Conservation (phyloP, 2,797 vertebrate genomes). For the Pelobates cultripes region DNA sequence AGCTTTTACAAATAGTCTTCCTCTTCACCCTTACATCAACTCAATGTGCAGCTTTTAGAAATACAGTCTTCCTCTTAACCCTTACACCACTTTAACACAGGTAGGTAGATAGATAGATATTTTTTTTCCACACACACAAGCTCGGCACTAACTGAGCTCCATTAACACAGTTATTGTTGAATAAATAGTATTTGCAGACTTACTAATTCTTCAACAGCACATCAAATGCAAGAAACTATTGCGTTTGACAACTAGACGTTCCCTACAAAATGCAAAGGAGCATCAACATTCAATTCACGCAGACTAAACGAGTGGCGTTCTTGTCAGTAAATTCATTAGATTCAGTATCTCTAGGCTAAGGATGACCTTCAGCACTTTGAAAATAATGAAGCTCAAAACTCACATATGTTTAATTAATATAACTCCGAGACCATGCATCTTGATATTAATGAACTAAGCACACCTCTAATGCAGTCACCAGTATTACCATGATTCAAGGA, state of each 20-base stretch:
- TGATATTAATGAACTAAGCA: neutral
- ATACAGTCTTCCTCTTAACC: too few relatives aligned
- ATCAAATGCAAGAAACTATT: slow-evolving; percentile 9
- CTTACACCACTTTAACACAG: too few relatives aligned
- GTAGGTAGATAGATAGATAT: too few relatives aligned
- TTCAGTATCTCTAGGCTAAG: slow-evolving; percentile 24
- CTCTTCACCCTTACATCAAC: too few relatives aligned
- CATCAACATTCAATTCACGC: slow-evolving; percentile 24
- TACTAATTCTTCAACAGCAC: slow-evolving; percentile 42
- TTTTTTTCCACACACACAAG: too few relatives aligned
- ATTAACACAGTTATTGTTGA: slow-evolving; percentile 49
- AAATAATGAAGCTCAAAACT: slow-evolving; percentile 5
- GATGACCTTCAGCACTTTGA: slow-evolving; percentile 35
- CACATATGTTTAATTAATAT: slow-evolving; percentile 30
- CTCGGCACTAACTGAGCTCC: neutral
- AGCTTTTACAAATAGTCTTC: too few relatives aligned
- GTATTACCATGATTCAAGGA: neutral
- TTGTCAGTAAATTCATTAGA: slow-evolving; percentile 23
- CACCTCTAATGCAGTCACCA: neutral
- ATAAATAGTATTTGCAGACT: slow-evolving; percentile 36
- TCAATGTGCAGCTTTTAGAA: too few relatives aligned
- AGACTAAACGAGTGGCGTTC: neutral
- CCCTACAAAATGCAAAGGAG: slow-evolving; percentile 26
- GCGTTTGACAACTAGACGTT: slow-evolving; percentile 21
- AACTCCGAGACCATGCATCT: neutral